Conservation (phyloP, 2,113 vertebrate species). For the Cephalophus harveyi region DNA sequence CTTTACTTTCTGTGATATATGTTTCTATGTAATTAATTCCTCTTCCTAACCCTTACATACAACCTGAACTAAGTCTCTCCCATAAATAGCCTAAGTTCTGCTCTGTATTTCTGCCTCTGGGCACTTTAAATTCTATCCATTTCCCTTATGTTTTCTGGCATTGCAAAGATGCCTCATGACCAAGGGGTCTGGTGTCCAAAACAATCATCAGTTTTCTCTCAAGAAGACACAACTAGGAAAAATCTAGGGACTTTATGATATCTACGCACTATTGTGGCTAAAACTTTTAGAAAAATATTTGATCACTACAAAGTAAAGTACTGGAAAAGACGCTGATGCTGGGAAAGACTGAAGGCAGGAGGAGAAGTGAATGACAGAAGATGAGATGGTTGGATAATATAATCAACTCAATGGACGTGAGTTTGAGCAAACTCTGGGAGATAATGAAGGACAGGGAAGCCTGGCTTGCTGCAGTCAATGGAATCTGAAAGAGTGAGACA, state of each 20-base stretch:
- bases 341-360: background rate
- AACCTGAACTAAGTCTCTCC: background rate
- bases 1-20: background rate
- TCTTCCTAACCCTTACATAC: background rate
- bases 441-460: background rate
- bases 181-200: background rate
- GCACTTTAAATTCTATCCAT: background rate
- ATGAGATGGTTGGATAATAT: background rate
- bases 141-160: background rate
- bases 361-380: background rate
- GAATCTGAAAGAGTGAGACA: background rate
- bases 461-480: background rate
- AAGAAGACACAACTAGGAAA: background rate
- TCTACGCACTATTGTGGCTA: background rate
- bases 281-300: background rate
- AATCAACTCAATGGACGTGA: background rate
- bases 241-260: background rate
- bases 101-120: background rate
- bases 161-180: background rate
- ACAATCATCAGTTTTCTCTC: background rate
- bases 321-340: background rate
- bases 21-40: background rate
- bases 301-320: background rate
- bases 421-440: background rate
- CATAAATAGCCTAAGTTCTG: background rate